Conservation (phyloP, 2,797 vertebrate species). For the Acomys russatus region DNA sequence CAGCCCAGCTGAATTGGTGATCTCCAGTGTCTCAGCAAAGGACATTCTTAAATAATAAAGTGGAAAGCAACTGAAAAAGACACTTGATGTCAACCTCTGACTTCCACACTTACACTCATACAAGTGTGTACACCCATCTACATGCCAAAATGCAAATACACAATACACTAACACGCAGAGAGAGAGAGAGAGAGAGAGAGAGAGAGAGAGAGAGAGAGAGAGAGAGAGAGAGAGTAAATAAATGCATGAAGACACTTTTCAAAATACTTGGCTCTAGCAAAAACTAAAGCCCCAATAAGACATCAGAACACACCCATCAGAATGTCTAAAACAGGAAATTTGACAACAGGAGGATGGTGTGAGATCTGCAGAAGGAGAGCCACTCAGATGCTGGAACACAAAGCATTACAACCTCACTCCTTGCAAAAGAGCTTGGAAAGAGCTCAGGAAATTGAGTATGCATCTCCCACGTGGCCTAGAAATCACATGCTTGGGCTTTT, state of each 20-base stretch:
- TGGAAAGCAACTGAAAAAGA: background rate
- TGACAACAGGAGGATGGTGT: background rate
- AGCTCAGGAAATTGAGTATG: background rate
- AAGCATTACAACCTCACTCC: background rate
- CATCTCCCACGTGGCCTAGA: background rate
- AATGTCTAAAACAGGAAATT: background rate
- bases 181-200: background rate
- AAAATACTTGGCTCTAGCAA: background rate
- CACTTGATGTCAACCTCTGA: background rate
- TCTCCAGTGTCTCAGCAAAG: background rate
- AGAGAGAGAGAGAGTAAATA: background rate
- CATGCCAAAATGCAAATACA: background rate
- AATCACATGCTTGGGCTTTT: background rate
- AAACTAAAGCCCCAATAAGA: background rate
- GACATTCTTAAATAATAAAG: background rate
- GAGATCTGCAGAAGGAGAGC: background rate
- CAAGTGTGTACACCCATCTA: too few relatives aligned
- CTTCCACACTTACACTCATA: too few relatives aligned
- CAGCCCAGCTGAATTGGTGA: background rate
- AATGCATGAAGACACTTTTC: background rate
- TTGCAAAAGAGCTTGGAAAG: background rate
- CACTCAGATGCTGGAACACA: background rate
- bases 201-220: background rate
- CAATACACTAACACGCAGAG: background rate
- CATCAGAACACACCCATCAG: background rate